phyloP scores from a whole-genome alignment of 2,797 vertebrate genomes.

The Halcyon chelicuti region DNA sequence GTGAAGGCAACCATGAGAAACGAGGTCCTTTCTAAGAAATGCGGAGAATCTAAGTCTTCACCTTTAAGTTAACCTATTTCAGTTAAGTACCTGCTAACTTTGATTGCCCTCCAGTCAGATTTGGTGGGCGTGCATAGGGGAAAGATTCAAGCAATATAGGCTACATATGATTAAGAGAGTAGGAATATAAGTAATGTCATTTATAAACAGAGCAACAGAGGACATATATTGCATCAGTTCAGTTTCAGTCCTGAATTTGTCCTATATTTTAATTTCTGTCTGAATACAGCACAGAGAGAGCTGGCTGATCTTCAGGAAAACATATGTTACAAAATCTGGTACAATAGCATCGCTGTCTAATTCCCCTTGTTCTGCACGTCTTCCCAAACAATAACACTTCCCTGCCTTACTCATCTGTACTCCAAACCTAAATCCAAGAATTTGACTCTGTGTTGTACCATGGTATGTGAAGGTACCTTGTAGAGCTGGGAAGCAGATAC shows the following conservation, averaged over 20 bases:
- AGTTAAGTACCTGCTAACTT: neutral
- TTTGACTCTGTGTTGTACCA: neutral
- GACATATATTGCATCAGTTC: neutral
- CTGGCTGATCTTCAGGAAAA: conserved; percentile 24
- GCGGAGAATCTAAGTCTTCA: neutral
- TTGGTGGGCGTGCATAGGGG: neutral
- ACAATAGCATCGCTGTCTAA: neutral
- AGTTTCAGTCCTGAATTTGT: neutral
- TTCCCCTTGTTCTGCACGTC: neutral
- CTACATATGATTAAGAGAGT: neutral
- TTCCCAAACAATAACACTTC: neutral
- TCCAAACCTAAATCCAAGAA: neutral
- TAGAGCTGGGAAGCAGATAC: neutral
- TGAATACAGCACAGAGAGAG: neutral
- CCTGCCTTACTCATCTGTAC: neutral
- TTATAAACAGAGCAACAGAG: neutral
- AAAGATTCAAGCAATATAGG: neutral
- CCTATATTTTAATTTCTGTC: neutral
- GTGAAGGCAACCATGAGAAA: neutral
- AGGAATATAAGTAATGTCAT: neutral
- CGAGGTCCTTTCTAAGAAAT: neutral
- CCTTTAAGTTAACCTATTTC: neutral
- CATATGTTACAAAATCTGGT: neutral
- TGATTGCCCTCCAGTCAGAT: neutral
- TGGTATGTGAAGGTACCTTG: neutral